Percentiles rank a stretch among this genome's conserved stretches.
phyloP scores from a whole-genome alignment of 2,888 invertebrate species.

The Polydrusus tereticollis region DNA sequence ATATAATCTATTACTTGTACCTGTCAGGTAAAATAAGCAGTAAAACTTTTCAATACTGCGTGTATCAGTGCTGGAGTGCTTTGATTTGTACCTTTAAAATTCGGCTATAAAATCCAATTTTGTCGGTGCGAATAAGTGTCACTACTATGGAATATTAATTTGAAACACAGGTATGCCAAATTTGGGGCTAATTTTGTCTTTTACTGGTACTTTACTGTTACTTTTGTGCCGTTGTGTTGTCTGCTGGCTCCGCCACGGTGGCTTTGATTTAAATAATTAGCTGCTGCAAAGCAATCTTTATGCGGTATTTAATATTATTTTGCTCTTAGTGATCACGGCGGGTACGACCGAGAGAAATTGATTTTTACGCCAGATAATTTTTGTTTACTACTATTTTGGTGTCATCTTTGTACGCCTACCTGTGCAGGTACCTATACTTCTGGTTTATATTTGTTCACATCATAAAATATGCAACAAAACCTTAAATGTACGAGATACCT shows the following conservation, averaged over 20 bases:
- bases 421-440: conserved; percentile 32
- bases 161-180: conserved; percentile 45
- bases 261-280: conserved; percentile 55
- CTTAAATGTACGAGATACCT: conserved; percentile 33
- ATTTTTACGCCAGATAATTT: neutral
- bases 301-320: conserved; percentile 7
- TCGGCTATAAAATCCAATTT: conserved; percentile 24
- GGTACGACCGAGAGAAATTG: neutral
- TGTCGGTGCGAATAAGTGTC: conserved; percentile 25
- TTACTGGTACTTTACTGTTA: conserved; percentile 54
- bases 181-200: conserved; percentile 32
- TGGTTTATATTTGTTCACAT: conserved; percentile 29
- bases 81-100: conserved; percentile 38
- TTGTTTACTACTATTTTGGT: conserved; percentile 33
- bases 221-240: conserved; percentile 55
- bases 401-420: conserved; percentile 16
- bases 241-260: conserved; percentile 62
- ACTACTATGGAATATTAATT: conserved; percentile 49
- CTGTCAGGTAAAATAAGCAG: conserved; percentile 55
- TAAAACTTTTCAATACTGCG: conserved; percentile 50
- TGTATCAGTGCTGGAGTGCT: conserved; percentile 23
- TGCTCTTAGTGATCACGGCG: neutral
- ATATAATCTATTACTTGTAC: conserved; percentile 53
- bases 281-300: conserved; percentile 23
- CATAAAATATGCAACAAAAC: conserved; percentile 40